Evolutionary conservation across 1,140 invertebrate genomes (phyloP).

Genomic region (Zaprionus capensis): DNA sequence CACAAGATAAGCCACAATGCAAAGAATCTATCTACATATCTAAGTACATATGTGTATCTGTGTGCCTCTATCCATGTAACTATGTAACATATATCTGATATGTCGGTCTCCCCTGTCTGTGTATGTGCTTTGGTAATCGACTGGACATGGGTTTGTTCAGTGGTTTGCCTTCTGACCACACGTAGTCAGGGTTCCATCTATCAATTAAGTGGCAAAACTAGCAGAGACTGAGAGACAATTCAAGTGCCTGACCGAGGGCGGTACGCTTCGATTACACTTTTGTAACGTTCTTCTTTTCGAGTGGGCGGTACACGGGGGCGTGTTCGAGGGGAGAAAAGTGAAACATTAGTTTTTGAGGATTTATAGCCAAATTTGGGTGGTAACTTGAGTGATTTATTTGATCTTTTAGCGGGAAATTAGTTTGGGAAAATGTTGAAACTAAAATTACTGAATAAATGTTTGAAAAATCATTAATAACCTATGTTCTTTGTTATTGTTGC

Average conservation of each 20-base stretch:
- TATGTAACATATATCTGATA: too few species aligned
- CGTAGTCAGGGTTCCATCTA: not conserved
- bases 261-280: conserved; percentile 1
- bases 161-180: conserved; percentile 1
- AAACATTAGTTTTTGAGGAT: not conserved
- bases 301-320: not conserved
- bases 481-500: too few species aligned
- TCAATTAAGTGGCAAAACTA: conserved; percentile 5
- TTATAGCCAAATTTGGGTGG: not conserved
- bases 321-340: not conserved
- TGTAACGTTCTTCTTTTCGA: not conserved
- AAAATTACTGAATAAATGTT: too few species aligned
- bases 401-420: not conserved
- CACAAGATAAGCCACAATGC: too few species aligned
- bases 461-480: too few species aligned
- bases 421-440: not conserved
- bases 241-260: not conserved
- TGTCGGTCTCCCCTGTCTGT: not conserved
- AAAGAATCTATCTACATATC: too few species aligned
- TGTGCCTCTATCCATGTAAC: too few species aligned
- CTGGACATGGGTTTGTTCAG: not conserved
- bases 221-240: not conserved
- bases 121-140: not conserved
- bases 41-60: too few species aligned
- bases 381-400: not conserved